A percentile compares a stretch with the other conserved stretches of the same genome.
Evolutionary conservation across 2,113 vertebrate species (phyloP).

Genomic region (Amphiprion ocellaris): DNA sequence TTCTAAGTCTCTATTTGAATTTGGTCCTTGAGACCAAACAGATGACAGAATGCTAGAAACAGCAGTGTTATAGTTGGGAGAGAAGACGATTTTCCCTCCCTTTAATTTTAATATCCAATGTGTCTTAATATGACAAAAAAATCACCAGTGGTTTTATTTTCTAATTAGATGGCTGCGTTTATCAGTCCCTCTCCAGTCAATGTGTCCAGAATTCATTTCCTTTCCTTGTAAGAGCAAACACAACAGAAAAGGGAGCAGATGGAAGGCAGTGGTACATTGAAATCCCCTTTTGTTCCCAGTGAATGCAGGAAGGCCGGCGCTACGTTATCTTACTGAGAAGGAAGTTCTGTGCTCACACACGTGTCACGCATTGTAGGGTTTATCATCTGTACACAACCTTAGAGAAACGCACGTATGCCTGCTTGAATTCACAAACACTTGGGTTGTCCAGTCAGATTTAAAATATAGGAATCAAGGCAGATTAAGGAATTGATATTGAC

Average conservation of each 20-base stretch:
- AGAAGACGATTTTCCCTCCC: neutral
- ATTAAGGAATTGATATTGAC: too few relatives aligned
- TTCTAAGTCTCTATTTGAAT: neutral
- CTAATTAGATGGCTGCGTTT: constrained; percentile 29
- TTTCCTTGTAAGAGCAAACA: constrained; percentile 9
- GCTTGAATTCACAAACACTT: too few relatives aligned
- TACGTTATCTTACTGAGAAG: constrained; percentile 30
- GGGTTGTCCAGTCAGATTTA: too few relatives aligned
- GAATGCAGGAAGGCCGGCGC: constrained; percentile 12
- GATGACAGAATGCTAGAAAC: neutral
- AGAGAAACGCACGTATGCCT: too few relatives aligned
- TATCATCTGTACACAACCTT: too few relatives aligned
- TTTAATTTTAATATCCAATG: neutral
- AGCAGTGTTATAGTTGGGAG: neutral
- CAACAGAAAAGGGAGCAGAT: neutral
- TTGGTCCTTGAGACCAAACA: neutral
- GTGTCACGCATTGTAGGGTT: too few relatives aligned
- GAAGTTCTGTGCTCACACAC: neutral
- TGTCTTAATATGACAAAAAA: neutral
- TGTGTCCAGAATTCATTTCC: constrained; percentile 42
- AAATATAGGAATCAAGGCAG: too few relatives aligned
- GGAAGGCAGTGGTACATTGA: neutral
- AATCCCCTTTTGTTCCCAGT: constrained; percentile 35
- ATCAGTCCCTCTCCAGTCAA: neutral
- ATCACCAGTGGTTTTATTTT: neutral